Conservation (phyloP, 2,888 invertebrate species). For the Oxytorus armatus region DNA sequence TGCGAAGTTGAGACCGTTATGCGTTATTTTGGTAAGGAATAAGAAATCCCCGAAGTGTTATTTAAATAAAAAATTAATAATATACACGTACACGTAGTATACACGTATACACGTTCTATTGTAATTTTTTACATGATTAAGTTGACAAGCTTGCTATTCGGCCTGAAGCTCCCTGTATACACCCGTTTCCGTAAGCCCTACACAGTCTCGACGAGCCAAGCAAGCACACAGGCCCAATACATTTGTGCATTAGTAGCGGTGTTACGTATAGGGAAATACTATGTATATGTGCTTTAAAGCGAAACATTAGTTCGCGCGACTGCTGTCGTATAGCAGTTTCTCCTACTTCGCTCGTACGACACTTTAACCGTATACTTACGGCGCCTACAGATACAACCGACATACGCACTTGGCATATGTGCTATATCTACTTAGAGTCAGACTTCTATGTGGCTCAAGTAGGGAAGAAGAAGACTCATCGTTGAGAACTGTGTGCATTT, state of each 20-base stretch:
- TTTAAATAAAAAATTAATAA: too few species aligned
- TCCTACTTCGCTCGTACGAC: slow-evolving; percentile 61
- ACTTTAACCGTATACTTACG: slow-evolving; percentile 70
- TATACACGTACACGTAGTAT: too few species aligned
- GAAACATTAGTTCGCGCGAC: slow-evolving; percentile 69
- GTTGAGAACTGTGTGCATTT: slow-evolving; percentile 24
- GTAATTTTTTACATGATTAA: too few species aligned
- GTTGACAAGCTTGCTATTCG: too few species aligned
- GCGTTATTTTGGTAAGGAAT: too few species aligned
- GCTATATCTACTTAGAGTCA: slow-evolving; percentile 26
- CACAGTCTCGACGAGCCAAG: neutral
- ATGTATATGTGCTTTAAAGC: slow-evolving; percentile 22
- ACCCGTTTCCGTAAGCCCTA: neutral
- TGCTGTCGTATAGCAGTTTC: slow-evolving; percentile 49
- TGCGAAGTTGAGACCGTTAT: too few species aligned
- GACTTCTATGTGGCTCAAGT: slow-evolving; percentile 40
- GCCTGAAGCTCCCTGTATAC: neutral
- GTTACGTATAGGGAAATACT: slow-evolving; percentile 1
- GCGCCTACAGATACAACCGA: slow-evolving; percentile 23
- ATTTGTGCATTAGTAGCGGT: neutral
- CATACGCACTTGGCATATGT: slow-evolving; percentile 15
- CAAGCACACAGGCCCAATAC: neutral
- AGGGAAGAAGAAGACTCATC: slow-evolving; percentile 24
- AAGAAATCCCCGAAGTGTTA: too few species aligned
- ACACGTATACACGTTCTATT: too few species aligned